These are phyloP conservation scores for Patella depressa DNA, from an alignment of 2,888 invertebrate species.

Conservation along the genomic window DNA sequence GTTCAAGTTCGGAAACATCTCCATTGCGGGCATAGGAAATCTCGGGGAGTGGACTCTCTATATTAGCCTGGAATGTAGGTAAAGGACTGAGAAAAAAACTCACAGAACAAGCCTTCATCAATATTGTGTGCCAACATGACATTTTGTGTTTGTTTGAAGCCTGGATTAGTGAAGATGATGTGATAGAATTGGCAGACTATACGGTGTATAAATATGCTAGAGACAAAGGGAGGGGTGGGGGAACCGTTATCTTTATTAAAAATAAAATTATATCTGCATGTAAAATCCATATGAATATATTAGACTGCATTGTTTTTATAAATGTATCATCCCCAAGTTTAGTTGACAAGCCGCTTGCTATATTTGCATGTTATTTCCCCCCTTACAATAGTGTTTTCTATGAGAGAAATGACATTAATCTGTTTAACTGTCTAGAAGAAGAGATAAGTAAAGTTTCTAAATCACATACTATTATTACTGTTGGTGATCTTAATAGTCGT, in stretches of 20 bases:
- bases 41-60: background rate
- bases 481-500: no score
- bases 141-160: background rate
- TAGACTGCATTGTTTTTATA: background rate
- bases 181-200: background rate
- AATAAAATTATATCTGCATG: background rate
- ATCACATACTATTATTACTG: no score
- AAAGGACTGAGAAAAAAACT: background rate
- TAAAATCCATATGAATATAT: background rate
- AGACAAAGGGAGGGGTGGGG: background rate
- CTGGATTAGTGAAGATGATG: background rate
- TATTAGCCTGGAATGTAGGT: background rate
- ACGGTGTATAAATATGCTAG: background rate
- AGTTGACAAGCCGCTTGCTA: background rate
- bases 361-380: background rate
- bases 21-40: background rate
- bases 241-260: background rate
- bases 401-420: background rate
- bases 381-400: background rate
- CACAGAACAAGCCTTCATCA: background rate
- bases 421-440: no score
- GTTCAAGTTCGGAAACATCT: no score
- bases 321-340: background rate
- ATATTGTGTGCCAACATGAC: background rate
- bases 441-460: no score